phyloP scores from a whole-genome alignment of 2,888 invertebrate species.

The Iselma pallidipennis region DNA sequence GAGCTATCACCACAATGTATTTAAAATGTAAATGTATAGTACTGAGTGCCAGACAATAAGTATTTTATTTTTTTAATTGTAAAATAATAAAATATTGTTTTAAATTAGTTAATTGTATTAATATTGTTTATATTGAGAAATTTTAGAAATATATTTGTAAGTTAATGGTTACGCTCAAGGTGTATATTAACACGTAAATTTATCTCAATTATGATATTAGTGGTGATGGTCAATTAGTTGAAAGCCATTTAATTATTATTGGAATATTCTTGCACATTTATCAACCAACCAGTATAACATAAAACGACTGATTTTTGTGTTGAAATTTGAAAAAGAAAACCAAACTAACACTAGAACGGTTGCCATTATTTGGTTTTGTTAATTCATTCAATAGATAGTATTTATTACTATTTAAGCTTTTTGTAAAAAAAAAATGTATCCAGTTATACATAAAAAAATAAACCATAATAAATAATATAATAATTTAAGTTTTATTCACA shows the following conservation, averaged over 20 bases:
- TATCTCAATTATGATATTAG: constrained; percentile 8
- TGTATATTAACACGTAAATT: constrained; percentile 5
- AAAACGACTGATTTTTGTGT: neutral
- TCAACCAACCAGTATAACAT: neutral
- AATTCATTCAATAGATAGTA: constrained; percentile 4
- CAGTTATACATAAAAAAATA: constrained; percentile 1
- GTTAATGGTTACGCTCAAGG: constrained; percentile 16
- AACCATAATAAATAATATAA: too few species aligned
- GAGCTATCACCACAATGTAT: constrained; percentile 27
- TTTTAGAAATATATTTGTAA: constrained; percentile 17
- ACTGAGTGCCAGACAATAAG: constrained; percentile 52
- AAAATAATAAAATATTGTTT: constrained; percentile 8
- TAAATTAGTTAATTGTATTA: constrained; percentile 21
- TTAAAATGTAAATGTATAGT: constrained; percentile 39
- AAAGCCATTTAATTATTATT: constrained; percentile 14
- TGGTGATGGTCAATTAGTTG: constrained; percentile 23
- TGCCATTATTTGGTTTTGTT: constrained; percentile 7
- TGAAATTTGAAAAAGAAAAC: too few species aligned
- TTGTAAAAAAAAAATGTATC: constrained; percentile 18
- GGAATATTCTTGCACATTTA: neutral
- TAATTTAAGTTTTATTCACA: too few species aligned
- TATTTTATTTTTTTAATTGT: constrained; percentile 22
- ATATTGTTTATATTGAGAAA: constrained; percentile 24
- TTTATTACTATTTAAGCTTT: constrained; percentile 20
- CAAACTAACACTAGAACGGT: neutral